Conservation (phyloP, 2,797 vertebrate species). For the Cichlasoma orientale region DNA sequence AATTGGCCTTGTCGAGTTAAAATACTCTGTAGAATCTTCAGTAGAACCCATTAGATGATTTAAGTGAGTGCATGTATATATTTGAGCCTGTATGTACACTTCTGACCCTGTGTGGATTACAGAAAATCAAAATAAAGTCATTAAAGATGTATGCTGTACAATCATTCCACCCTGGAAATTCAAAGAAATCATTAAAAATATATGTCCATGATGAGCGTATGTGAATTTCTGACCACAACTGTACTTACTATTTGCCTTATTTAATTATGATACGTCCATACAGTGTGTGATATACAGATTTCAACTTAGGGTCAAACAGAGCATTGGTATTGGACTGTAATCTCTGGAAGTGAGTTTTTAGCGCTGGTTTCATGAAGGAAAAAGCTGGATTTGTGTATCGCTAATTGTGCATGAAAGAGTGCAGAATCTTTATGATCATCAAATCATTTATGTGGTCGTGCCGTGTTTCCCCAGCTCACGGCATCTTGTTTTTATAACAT, state of each 20-base stretch:
- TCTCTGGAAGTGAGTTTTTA: not conserved
- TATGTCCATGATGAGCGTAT: too few relatives aligned
- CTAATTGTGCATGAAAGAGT: not conserved
- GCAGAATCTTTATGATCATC: not conserved
- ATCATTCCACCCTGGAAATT: not conserved
- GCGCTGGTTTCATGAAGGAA: not conserved
- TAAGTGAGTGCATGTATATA: not conserved
- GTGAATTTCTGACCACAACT: not conserved
- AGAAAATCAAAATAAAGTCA: too few relatives aligned
- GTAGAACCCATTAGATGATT: not conserved
- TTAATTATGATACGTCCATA: not conserved
- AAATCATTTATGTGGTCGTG: not conserved
- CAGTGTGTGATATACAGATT: not conserved
- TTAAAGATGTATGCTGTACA: not conserved
- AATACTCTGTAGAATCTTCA: not conserved
- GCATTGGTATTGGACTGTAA: not conserved
- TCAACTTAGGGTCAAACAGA: not conserved
- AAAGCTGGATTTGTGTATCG: not conserved
- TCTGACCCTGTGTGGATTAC: too few relatives aligned
- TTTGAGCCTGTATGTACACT: not conserved
- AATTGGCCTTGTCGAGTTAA: not conserved
- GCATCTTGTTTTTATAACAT: slow-evolving; percentile 26
- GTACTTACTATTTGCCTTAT: not conserved
- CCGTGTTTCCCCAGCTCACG: not conserved
- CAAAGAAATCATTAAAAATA: not conserved